phyloP scores from a whole-genome alignment of 2,888 invertebrate species.

The Calliopum simillimum region DNA sequence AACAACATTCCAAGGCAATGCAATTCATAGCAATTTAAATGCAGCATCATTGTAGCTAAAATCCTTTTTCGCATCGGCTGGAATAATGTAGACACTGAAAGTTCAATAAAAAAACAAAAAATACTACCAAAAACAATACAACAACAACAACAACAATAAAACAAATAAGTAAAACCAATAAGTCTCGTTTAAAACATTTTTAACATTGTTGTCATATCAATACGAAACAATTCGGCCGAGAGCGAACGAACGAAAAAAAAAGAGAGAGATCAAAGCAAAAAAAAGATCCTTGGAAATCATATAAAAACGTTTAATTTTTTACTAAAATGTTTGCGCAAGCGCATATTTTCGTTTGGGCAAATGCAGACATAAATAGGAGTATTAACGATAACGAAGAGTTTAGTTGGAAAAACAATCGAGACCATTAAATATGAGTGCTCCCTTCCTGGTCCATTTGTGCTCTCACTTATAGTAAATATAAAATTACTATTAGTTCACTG shows the following conservation, averaged over 20 bases:
- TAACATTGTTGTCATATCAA: constrained; percentile 39
- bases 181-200: constrained; percentile 33
- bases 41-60: constrained; percentile 18
- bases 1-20: constrained; percentile 1
- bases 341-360: neutral
- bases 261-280: neutral
- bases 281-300: constrained; percentile 25
- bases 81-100: too few species aligned
- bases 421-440: too few species aligned
- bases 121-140: neutral
- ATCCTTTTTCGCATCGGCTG: neutral
- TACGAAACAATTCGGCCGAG: constrained; percentile 13
- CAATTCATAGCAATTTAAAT: constrained; percentile 10
- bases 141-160: constrained; percentile 7
- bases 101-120: neutral
- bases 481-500: too few species aligned
- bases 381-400: too few species aligned
- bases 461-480: too few species aligned
- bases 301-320: constrained; percentile 22
- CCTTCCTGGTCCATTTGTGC: too few species aligned
- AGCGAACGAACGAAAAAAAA: neutral
- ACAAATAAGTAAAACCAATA: neutral
- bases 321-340: neutral
- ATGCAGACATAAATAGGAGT: neutral
- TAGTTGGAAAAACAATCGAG: too few species aligned